Evolutionary conservation across 2,113 vertebrate species (phyloP).

Genomic region (Leptosomus discolor): DNA sequence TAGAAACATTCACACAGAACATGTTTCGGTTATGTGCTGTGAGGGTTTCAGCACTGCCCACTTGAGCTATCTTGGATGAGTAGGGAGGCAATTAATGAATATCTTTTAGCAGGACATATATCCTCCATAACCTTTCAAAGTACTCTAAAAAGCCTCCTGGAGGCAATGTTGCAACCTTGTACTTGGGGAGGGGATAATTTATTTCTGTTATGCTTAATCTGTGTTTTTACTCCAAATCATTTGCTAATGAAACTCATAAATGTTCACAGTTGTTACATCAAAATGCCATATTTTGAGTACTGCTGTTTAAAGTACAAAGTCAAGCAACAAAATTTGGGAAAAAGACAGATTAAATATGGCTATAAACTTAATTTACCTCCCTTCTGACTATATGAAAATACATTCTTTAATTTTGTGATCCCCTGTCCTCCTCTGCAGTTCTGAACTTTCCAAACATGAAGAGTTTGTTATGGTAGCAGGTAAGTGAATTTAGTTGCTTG

Average conservation of each 20-base stretch:
- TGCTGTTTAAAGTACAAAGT: neutral
- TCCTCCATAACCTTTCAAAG: neutral
- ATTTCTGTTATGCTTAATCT: neutral
- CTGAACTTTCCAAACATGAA: neutral
- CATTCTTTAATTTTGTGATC: neutral
- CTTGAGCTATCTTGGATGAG: neutral
- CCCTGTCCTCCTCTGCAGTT: neutral
- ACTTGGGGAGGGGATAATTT: neutral
- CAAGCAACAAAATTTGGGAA: neutral
- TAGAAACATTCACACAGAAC: neutral
- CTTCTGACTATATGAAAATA: neutral
- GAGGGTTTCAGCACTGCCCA: neutral
- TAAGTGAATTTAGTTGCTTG: neutral
- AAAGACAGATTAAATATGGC: neutral
- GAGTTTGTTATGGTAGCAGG: neutral
- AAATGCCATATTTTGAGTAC: neutral
- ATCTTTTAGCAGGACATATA: neutral
- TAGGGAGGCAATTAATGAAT: accelerated
- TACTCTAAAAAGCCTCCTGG: neutral
- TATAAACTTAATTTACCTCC: neutral
- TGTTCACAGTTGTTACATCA: neutral
- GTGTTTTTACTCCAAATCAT: neutral
- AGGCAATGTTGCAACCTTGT: neutral
- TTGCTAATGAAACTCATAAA: neutral
- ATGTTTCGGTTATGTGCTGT: neutral